A percentile compares a stretch with the other conserved stretches of the same genome.
phyloP scores from a whole-genome alignment of 2,888 invertebrate species.

The Drosophila merina region DNA sequence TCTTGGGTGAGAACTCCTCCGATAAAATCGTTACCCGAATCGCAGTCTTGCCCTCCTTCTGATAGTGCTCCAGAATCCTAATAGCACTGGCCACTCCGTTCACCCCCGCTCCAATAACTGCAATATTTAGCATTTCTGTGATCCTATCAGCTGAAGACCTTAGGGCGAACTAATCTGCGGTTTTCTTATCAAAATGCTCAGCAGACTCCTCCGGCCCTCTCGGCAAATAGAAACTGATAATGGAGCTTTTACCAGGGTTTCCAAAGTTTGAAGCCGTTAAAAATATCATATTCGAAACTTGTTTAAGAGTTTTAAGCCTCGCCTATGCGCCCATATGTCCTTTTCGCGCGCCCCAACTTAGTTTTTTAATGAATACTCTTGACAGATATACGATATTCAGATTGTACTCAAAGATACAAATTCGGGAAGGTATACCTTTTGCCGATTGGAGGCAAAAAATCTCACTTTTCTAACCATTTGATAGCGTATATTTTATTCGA shows the following conservation, averaged over 20 bases:
- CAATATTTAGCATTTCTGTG: slow-evolving; percentile 58
- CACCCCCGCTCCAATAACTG: slow-evolving; percentile 90
- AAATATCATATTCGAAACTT: neutral
- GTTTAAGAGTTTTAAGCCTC: too few species aligned
- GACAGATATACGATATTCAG: too few species aligned
- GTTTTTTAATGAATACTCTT: too few species aligned
- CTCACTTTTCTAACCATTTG: too few species aligned
- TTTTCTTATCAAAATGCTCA: neutral
- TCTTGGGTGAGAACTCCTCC: slow-evolving; percentile 88
- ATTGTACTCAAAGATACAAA: too few species aligned
- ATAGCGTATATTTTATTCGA: too few species aligned
- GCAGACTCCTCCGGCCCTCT: neutral
- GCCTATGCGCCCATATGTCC: too few species aligned
- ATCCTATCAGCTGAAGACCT: slow-evolving; percentile 6
- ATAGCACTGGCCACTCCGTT: slow-evolving; percentile 89
- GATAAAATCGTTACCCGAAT: slow-evolving; percentile 87
- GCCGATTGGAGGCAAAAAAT: too few species aligned
- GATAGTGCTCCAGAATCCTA: slow-evolving; percentile 86
- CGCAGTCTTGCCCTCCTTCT: slow-evolving; percentile 79
- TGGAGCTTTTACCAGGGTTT: slow-evolving; percentile 24
- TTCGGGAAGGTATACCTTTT: too few species aligned
- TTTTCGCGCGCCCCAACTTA: too few species aligned
- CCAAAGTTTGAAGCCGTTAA: neutral
- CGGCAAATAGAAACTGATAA: slow-evolving; percentile 6
- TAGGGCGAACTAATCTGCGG: slow-evolving; percentile 13